Conservation (phyloP, 2,113 vertebrate genomes). For the Danio rerio region DNA sequence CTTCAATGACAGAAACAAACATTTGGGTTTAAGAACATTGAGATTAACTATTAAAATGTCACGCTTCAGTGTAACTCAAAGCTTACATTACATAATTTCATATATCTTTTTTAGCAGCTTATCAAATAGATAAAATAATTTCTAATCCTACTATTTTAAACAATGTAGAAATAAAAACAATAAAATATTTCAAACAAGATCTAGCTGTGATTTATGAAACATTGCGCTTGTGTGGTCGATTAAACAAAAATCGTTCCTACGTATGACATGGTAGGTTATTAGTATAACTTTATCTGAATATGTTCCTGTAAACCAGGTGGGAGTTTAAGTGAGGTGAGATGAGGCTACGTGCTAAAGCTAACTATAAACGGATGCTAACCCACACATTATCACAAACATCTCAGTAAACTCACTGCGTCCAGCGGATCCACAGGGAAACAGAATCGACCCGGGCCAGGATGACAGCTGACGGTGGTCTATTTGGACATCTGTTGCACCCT, state of each 20-base stretch:
- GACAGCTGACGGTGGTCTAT: neutral
- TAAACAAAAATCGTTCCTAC: neutral
- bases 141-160: neutral
- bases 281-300: neutral
- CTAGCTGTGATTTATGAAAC: neutral
- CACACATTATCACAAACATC: constrained; percentile 16
- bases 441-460: neutral
- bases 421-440: constrained; percentile 8
- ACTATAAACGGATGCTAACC: constrained; percentile 6
- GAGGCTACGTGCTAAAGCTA: constrained; percentile 33
- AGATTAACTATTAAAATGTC: no score
- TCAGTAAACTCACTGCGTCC: neutral
- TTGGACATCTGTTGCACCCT: constrained; percentile 8
- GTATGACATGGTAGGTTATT: neutral
- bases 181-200: no score
- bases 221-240: neutral
- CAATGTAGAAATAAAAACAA: neutral
- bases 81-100: neutral
- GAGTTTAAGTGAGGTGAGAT: neutral
- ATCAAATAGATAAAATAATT: neutral
- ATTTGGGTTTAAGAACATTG: no score
- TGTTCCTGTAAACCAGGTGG: neutral
- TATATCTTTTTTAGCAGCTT: neutral
- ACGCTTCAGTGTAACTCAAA: no score
- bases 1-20: no score